Evolutionary conservation across 1,140 invertebrate genomes (phyloP), one percentile per base, ranked within the genome.

Genomic region (Chymomyza costata): DNA sequence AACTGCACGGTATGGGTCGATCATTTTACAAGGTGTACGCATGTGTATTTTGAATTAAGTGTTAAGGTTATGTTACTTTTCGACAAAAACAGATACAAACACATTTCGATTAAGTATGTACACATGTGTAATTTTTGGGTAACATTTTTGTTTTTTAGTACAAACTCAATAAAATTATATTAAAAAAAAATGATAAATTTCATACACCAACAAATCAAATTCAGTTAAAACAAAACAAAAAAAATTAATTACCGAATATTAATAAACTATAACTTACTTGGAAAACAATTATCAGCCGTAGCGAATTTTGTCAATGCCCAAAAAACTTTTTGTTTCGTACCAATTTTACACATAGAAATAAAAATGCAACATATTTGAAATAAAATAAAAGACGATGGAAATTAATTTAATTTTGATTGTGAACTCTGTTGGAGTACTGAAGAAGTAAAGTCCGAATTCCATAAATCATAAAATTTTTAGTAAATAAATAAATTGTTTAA

Each of bases 251-350:
- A 50, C 17, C 21, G 30, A 18, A 43, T 43, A 15, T 43, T 34
- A 52, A 44, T 41, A 46, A 66, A 59, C 35, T 37, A 45, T 56
- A 78, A 85, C 83, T 85, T 85, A 85, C 83, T 80, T 85, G 83
- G 83, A 83, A 85, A 85, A 65, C 83, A 85, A 84, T 85, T 85
- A 67, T 85, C 83, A 52, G 80, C 78, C 59, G 55, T 60, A 58
- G 64, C 65, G 63, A 80, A 70, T 70, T 83, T 84, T 59, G 58
- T 60, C 64, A 74, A 74, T 69, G 73, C 56, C 71, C 80, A 73
- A 61, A 83, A 40, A 80, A 85, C 83, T 84, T 58, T 38, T 56
- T 41, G 58, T 58, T 38, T 56, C 37, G 58, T 55, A 45, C 25
- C 32, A 57, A 68, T 68, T 76, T 65, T 46, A 46, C 14, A 62